phyloP scores from a whole-genome alignment of 2,113 vertebrate genomes.

The Centrocercus urophasianus region DNA sequence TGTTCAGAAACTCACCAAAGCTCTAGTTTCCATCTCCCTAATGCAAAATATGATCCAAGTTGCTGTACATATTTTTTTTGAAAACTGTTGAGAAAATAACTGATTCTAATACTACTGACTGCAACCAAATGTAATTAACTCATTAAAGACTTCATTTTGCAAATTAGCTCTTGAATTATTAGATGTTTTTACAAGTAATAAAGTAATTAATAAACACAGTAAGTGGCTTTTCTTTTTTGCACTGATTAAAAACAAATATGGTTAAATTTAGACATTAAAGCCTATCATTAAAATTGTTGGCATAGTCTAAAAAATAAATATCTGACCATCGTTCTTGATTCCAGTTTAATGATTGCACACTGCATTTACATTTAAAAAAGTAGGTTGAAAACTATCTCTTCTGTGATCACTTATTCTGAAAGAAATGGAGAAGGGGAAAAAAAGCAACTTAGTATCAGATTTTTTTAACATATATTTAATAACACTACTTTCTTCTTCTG shows the following conservation, averaged over 20 bases:
- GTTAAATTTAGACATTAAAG: constrained; percentile 33
- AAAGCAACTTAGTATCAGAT: neutral
- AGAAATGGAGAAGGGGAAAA: neutral
- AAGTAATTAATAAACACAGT: constrained; percentile 30
- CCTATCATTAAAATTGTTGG: constrained; percentile 12
- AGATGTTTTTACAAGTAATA: constrained; percentile 37
- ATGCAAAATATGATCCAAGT: neutral
- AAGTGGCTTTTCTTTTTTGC: constrained; percentile 7
- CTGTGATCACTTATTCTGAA: neutral
- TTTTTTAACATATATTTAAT: neutral
- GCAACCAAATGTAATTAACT: neutral
- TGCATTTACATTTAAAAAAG: neutral
- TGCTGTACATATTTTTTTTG: neutral
- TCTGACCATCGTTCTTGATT: neutral
- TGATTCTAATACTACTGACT: neutral
- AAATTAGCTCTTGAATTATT: constrained; percentile 1
- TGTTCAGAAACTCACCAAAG: neutral
- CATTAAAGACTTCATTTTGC: neutral
- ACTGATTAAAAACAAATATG: constrained; percentile 9
- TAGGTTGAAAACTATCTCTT: neutral
- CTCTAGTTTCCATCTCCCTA: neutral
- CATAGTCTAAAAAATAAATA: constrained; percentile 27
- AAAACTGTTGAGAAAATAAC: neutral
- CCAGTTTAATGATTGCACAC: neutral
- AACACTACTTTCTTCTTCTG: neutral